Base-by-base conservation (phyloP, 2,113 vertebrate genomes). In the Atlantisia rogersi region DNA sequence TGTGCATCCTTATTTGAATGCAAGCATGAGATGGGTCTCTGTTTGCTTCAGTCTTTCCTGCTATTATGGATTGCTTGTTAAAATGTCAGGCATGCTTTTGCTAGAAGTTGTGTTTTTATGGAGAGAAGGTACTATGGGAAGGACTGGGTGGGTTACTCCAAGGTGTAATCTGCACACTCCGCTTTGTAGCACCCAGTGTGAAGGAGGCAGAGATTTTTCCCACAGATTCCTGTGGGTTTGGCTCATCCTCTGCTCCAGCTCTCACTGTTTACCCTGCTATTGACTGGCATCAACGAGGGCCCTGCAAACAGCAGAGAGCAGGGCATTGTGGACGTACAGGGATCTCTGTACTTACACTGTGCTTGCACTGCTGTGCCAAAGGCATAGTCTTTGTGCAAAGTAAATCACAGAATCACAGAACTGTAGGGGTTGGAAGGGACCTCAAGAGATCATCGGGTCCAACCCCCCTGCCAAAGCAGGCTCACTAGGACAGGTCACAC, bases 111-210 rank as follows among this genome's bases (percentile, higher is more conserved):
- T 16, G 8, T 31, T 55, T 83, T 65, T 63, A 60, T 32, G 50
- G 32, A 63, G 52, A 3, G 13, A 42, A 63, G 60, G 29, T 39
- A 35, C 78, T 21, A 17, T 6, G n/a, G 44, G 40, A 62, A 37
- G n/a, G 28, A 9, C 46, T 60, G 44, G 18, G 2, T 78, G 75
- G 25, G 31, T 77, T 59, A 26, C 0, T 3, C 31, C 0, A 1
- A 59, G 28, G 35, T 37, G 42, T n/a, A 86, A 14, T 39, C 32
- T 65, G 21, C 35, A 18, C 20, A 10, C 14, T 16, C 20, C 0
- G 1, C 31, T 68, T 40, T 7, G 37, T 50, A n/a, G 32, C 37
- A 71, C 24, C 22, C 58, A 32, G 10, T 0, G 0, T 12, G 18
- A 59, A 42, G 29, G 48, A 31, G 63, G 46, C 46, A 42, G 37